These are phyloP conservation scores for Aurelia aurita complex sp. Pacific DNA, from an alignment of 30 jellyfish, hydroid and myxozoan species.

Conservation along the genomic window DNA sequence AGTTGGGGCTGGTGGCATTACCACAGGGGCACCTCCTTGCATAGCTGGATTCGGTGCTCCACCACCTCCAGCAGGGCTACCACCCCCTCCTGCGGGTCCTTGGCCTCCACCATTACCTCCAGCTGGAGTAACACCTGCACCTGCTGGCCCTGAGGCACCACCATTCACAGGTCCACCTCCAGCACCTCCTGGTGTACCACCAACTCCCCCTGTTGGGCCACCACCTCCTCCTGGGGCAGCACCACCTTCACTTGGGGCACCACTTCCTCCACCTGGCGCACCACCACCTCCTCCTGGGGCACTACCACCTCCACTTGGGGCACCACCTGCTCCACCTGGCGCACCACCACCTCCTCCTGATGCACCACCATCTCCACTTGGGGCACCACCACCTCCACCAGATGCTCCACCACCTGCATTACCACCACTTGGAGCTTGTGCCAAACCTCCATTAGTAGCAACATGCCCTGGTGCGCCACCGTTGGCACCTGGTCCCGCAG, in stretches of 20 bases:
- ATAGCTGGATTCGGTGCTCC: constrained; percentile 6
- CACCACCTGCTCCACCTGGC: constrained; percentile 34
- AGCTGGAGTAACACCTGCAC: constrained; percentile 29
- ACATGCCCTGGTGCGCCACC: constrained; percentile 37
- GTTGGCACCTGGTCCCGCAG: constrained; percentile 6
- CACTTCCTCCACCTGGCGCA: constrained; percentile 17
- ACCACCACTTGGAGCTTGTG: constrained; percentile 33
- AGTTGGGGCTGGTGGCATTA: neutral
- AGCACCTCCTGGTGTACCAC: constrained; percentile 35
- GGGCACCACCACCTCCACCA: constrained; percentile 41
- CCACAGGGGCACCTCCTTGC: constrained; percentile 10
- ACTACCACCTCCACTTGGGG: constrained; percentile 14
- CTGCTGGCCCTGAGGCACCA: constrained; percentile 48
- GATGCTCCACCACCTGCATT: constrained; percentile 33
- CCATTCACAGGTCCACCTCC: constrained; percentile 22
- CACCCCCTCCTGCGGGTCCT: constrained; percentile 45
- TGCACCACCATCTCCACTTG: constrained; percentile 31
- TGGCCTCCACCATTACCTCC: constrained; percentile 46
- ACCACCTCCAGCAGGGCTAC: constrained; percentile 57
- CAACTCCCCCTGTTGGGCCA: constrained; percentile 33
- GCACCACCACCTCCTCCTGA: constrained; percentile 22
- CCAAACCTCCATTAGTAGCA: constrained; percentile 5
- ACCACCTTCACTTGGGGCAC: constrained; percentile 40
- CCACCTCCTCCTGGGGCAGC: constrained; percentile 36
- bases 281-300: constrained; percentile 41